phyloP scores from a whole-genome alignment of 2,888 invertebrate genomes.

The Macroteleia sp. region DNA sequence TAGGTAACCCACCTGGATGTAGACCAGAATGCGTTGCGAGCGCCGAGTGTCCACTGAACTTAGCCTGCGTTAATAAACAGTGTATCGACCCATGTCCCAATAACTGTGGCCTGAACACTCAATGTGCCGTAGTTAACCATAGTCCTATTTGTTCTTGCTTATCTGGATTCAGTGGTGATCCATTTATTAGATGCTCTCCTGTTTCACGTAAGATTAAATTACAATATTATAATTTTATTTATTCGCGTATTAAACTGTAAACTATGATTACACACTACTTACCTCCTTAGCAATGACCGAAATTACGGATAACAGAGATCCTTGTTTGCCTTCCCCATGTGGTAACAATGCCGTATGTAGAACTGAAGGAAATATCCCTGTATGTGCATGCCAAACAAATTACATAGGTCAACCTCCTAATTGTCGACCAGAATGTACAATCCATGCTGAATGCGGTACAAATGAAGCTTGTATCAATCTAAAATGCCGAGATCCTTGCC shows the following conservation, averaged over 20 bases:
- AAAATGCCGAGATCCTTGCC: constrained; percentile 89
- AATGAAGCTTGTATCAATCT: constrained; percentile 89
- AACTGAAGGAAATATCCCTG: constrained; percentile 89
- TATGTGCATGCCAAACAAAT: constrained; percentile 91
- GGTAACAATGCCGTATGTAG: constrained; percentile 88
- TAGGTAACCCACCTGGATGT: too few species aligned
- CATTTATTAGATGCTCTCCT: constrained; percentile 89
- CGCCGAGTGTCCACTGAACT: constrained; percentile 90
- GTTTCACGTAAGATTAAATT: too few species aligned
- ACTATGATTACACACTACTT: too few species aligned
- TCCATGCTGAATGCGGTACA: constrained; percentile 90
- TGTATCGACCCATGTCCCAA: constrained; percentile 90
- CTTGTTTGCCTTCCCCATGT: constrained; percentile 91
- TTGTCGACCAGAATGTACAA: constrained; percentile 93
- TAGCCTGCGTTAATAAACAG: constrained; percentile 90
- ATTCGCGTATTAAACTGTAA: too few species aligned
- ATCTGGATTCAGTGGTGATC: constrained; percentile 91
- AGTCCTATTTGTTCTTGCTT: constrained; percentile 92
- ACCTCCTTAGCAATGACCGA: too few species aligned
- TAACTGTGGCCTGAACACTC: constrained; percentile 91
- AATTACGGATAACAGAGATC: too few species aligned
- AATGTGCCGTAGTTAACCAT: constrained; percentile 92
- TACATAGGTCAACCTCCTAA: constrained; percentile 89
- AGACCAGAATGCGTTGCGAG: constrained; percentile 92
- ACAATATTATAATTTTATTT: too few species aligned